These are phyloP conservation scores for Acanthosepion esculentum DNA, from an alignment of 2,888 invertebrate genomes.

Conservation along the genomic window DNA sequence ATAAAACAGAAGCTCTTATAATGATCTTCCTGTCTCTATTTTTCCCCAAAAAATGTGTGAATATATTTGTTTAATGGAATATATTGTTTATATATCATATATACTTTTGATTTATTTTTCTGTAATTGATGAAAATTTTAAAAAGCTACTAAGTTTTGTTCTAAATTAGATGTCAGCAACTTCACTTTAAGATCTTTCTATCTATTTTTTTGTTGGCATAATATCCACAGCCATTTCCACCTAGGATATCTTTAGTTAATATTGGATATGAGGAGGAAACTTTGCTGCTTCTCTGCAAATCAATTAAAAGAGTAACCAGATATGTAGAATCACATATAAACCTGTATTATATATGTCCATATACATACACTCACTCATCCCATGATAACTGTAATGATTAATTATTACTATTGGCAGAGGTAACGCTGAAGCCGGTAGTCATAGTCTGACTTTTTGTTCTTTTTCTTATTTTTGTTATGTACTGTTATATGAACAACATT, in stretches of 20 bases:
- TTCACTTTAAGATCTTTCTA: no score
- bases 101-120: neutral
- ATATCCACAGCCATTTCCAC: no score
- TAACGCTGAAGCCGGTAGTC: slow-evolving; percentile 34
- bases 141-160: neutral
- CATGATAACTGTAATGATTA: neutral
- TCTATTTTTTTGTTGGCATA: no score
- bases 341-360: neutral
- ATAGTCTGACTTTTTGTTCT: slow-evolving; percentile 23
- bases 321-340: neutral
- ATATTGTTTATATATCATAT: neutral
- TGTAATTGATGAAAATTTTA: neutral
- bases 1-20: neutral
- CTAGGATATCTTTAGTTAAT: neutral
- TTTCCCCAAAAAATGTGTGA: neutral
- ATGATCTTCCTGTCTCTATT: neutral
- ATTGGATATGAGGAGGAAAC: neutral
- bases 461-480: slow-evolving; percentile 39
- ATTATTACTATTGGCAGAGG: slow-evolving; percentile 37
- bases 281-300: neutral
- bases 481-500: slow-evolving; percentile 8
- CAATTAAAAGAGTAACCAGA: neutral
- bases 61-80: neutral
- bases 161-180: neutral
- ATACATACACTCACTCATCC: slow-evolving; percentile 1